A percentile compares a stretch with the other conserved stretches of the same genome.
These are phyloP conservation scores for Polydrusus tereticollis DNA, from an alignment of 2,888 invertebrate species.

Conservation along the genomic window DNA sequence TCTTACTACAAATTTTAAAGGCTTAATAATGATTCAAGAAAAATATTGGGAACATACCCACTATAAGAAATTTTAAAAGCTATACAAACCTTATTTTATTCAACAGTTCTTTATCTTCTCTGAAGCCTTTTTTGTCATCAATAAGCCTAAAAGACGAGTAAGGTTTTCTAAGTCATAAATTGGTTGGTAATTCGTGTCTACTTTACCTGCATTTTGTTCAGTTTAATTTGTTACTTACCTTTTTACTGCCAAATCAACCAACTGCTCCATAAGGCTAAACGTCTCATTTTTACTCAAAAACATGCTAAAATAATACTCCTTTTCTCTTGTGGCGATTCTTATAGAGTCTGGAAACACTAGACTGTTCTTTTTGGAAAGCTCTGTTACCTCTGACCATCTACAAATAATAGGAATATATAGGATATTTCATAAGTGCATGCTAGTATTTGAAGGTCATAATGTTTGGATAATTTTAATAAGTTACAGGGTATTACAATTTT, in stretches of 20 bases:
- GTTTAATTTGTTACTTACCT: slow-evolving; percentile 66
- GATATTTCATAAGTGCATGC: neutral
- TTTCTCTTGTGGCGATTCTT: slow-evolving; percentile 86
- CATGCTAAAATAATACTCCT: slow-evolving; percentile 92
- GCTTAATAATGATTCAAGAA: too few relatives aligned
- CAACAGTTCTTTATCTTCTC: slow-evolving; percentile 88
- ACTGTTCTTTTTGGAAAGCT: slow-evolving; percentile 82
- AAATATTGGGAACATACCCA: neutral
- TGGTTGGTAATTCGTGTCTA: too few relatives aligned
- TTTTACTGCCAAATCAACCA: slow-evolving; percentile 97
- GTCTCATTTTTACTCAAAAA: slow-evolving; percentile 91
- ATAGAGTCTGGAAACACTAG: slow-evolving; percentile 88
- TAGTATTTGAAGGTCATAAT: too few relatives aligned
- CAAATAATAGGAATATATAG: neutral
- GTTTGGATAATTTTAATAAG: too few relatives aligned
- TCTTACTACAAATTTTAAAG: slow-evolving; percentile 74
- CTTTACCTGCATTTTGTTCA: too few relatives aligned
- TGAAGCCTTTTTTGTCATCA: slow-evolving; percentile 91
- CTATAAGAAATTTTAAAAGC: neutral
- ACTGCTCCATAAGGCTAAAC: slow-evolving; percentile 91
- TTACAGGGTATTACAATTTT: too few relatives aligned
- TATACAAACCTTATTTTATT: slow-evolving; percentile 78
- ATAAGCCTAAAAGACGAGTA: slow-evolving; percentile 77
- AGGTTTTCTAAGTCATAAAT: neutral
- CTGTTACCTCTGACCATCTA: slow-evolving; percentile 90